Percentiles rank a stretch among this genome's conserved stretches.
phyloP scores from a whole-genome alignment of 2,888 invertebrate species.

The Pterobdella sp. region DNA sequence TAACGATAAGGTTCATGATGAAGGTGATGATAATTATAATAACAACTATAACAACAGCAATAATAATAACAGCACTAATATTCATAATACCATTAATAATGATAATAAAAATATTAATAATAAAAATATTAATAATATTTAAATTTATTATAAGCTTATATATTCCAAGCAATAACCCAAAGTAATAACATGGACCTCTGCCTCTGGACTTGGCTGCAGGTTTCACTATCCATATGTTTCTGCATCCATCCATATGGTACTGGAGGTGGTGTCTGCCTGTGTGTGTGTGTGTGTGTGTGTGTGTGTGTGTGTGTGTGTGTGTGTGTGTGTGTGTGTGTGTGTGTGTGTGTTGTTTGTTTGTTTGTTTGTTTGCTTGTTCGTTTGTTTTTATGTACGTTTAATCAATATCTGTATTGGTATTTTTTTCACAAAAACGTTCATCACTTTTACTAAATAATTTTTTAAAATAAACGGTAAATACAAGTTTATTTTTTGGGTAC shows the following conservation, averaged over 20 bases:
- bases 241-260: constrained; percentile 65
- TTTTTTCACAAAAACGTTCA: too few species aligned
- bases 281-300: constrained; percentile 6
- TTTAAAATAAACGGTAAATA: too few species aligned
- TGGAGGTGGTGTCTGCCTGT: constrained; percentile 45
- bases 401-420: too few species aligned
- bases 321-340: constrained; percentile 13
- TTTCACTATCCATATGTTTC: constrained; percentile 88
- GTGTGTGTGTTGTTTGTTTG: constrained; percentile 14
- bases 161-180: neutral
- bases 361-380: neutral
- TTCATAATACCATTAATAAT: neutral
- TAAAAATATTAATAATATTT: neutral
- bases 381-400: constrained; percentile 1
- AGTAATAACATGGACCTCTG: neutral
- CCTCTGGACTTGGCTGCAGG: constrained; percentile 58
- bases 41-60: neutral
- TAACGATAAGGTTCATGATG: neutral
- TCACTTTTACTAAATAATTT: too few species aligned
- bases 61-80: neutral
- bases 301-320: constrained; percentile 1
- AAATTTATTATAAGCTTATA: neutral
- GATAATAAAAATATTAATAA: neutral
- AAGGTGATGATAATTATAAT: neutral
- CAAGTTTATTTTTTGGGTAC: too few species aligned